Evolutionary conservation across 2,888 invertebrate species (phyloP).

Genomic region (Ochlodes sylvanus): DNA sequence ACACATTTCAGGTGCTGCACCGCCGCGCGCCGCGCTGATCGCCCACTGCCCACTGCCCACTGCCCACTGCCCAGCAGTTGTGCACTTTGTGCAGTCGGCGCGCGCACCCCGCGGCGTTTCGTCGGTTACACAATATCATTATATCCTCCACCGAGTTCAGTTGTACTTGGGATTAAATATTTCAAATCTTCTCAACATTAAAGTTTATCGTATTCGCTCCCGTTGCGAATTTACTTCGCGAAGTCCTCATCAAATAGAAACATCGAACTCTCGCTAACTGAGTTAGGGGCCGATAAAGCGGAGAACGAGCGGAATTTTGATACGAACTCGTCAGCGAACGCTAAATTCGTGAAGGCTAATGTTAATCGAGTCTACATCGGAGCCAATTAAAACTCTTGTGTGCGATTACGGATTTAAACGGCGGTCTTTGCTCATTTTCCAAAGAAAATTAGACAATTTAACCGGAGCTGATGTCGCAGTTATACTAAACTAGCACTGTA

Average conservation of each 20-base stretch:
- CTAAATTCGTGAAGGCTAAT: slow-evolving; percentile 51
- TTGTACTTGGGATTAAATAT: slow-evolving; percentile 51
- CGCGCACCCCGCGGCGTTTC: not conserved
- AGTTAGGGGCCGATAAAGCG: slow-evolving; percentile 66
- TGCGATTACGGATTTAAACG: slow-evolving; percentile 9
- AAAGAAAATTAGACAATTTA: not conserved
- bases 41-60: too few species aligned
- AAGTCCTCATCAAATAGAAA: slow-evolving; percentile 67
- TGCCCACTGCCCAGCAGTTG: too few species aligned
- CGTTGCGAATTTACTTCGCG: slow-evolving; percentile 60
- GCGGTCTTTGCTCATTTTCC: slow-evolving; percentile 7
- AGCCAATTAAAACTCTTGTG: slow-evolving; percentile 31
- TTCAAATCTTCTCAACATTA: slow-evolving; percentile 53
- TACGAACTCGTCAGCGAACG: slow-evolving; percentile 51
- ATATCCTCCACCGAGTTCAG: slow-evolving; percentile 47
- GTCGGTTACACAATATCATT: slow-evolving; percentile 43
- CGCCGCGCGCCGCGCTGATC: too few species aligned
- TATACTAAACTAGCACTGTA: not conserved
- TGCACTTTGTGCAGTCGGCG: too few species aligned
- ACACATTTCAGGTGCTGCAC: too few species aligned
- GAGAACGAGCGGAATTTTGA: slow-evolving; percentile 64
- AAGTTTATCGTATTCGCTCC: slow-evolving; percentile 66
- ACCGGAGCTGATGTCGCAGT: not conserved
- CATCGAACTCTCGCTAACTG: slow-evolving; percentile 63
- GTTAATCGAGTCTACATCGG: slow-evolving; percentile 32